A percentile compares a stretch with the other conserved stretches of the same genome.
Evolutionary conservation across 2,797 vertebrate species (phyloP).

Genomic region (Alca torda): DNA sequence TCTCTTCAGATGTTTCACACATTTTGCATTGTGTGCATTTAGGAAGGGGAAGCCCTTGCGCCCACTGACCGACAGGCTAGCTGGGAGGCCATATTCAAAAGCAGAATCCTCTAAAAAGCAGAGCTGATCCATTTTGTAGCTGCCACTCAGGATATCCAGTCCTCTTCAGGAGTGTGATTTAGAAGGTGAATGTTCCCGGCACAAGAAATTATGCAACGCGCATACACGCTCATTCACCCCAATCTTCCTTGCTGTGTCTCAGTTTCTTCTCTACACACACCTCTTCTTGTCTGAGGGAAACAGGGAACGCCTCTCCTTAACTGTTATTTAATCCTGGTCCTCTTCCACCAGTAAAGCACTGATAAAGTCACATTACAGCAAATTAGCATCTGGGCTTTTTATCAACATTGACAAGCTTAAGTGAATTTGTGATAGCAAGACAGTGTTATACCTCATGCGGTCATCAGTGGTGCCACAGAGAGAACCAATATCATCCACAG

Average conservation of each 20-base stretch:
- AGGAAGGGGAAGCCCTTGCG: not conserved
- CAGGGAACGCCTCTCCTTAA: not conserved
- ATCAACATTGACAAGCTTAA: not conserved
- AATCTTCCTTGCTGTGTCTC: not conserved
- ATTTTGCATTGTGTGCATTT: not conserved
- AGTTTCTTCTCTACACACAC: not conserved
- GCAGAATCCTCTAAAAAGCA: not conserved
- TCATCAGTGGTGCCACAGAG: not conserved
- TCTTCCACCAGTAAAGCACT: not conserved
- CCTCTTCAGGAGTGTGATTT: not conserved
- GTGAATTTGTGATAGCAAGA: not conserved
- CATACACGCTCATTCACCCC: not conserved
- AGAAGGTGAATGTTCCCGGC: not conserved
- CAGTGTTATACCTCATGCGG: not conserved
- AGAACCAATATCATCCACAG: not conserved
- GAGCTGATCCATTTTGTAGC: not conserved
- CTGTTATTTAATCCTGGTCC: not conserved
- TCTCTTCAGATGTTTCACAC: not conserved
- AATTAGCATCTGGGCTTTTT: not conserved
- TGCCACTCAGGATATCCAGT: not conserved
- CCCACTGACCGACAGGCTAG: not conserved
- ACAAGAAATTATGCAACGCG: not conserved
- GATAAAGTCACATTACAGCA: not conserved
- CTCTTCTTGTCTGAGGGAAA: not conserved
- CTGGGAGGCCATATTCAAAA: not conserved